phyloP scores from a whole-genome alignment of 2,797 vertebrate species.

The Paramormyrops hopkinsi region DNA sequence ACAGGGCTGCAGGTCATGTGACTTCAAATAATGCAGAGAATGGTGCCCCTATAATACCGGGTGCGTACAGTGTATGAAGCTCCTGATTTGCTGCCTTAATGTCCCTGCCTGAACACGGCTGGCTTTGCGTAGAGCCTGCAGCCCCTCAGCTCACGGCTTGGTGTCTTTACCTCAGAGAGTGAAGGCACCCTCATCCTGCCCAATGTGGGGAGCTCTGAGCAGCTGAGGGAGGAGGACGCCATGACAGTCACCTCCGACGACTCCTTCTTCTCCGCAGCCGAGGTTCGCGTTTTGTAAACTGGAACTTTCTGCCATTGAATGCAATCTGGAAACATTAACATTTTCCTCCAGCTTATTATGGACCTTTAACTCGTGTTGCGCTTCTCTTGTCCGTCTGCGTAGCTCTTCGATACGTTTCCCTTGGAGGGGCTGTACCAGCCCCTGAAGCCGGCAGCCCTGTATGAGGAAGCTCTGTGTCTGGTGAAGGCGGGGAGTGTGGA shows the following conservation, averaged over 20 bases:
- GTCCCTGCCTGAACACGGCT: not conserved
- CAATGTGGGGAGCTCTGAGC: constrained; percentile 64
- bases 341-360: not conserved
- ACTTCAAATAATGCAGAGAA: not conserved
- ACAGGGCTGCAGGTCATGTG: not conserved
- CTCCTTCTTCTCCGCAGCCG: constrained; percentile 93
- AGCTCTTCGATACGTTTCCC: constrained; percentile 82
- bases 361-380: not conserved
- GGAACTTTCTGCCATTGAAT: not conserved
- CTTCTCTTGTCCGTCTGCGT: constrained; percentile 13
- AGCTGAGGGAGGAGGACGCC: constrained; percentile 67
- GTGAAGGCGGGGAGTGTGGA: constrained; percentile 71
- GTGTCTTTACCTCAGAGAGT: constrained; percentile 62
- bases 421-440: constrained; percentile 65
- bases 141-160: not conserved
- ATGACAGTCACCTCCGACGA: constrained; percentile 81
- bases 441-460: constrained; percentile 76
- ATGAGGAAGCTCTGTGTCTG: constrained; percentile 80
- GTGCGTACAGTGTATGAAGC: not conserved
- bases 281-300: constrained; percentile 60
- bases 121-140: not conserved
- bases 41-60: not conserved
- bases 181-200: constrained; percentile 83
- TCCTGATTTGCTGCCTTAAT: not conserved
- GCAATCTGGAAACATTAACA: not conserved